Conservation (phyloP, 2,113 vertebrate species). For the Perca flavescens region DNA sequence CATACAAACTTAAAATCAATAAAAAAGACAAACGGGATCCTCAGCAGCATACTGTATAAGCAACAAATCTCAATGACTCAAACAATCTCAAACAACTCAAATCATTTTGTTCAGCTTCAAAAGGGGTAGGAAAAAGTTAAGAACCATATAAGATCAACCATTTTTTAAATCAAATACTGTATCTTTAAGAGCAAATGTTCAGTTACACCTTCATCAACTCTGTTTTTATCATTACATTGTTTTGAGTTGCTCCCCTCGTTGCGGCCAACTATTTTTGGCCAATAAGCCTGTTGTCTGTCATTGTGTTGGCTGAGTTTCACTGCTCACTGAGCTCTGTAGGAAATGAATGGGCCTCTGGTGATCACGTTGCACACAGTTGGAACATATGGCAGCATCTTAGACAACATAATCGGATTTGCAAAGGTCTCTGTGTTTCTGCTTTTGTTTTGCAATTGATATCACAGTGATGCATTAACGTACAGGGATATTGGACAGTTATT, state of each 20-base stretch:
- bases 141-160: too few relatives aligned
- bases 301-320: constrained; percentile 25
- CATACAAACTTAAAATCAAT: too few relatives aligned
- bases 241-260: not conserved
- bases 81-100: too few relatives aligned
- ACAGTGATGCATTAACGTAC: constrained; percentile 16
- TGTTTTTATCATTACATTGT: constrained; percentile 1
- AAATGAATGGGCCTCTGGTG: constrained; percentile 34
- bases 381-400: constrained; percentile 41
- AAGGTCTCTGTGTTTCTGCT: constrained; percentile 30
- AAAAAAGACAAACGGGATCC: too few relatives aligned
- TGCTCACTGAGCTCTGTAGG: constrained; percentile 32
- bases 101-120: too few relatives aligned
- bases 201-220: not conserved
- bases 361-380: constrained; percentile 31
- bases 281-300: constrained; percentile 30
- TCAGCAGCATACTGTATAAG: too few relatives aligned
- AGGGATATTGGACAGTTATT: not conserved
- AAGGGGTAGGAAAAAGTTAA: too few relatives aligned
- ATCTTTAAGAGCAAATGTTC: not conserved
- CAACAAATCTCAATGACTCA: too few relatives aligned
- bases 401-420: constrained; percentile 22
- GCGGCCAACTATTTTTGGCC: constrained; percentile 36
- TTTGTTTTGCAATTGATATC: constrained; percentile 37
- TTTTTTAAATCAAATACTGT: not conserved